Evolutionary conservation across 2,888 invertebrate species (phyloP), one percentile per base, ranked within the genome.

Genomic region (Chelonus formosanus): DNA sequence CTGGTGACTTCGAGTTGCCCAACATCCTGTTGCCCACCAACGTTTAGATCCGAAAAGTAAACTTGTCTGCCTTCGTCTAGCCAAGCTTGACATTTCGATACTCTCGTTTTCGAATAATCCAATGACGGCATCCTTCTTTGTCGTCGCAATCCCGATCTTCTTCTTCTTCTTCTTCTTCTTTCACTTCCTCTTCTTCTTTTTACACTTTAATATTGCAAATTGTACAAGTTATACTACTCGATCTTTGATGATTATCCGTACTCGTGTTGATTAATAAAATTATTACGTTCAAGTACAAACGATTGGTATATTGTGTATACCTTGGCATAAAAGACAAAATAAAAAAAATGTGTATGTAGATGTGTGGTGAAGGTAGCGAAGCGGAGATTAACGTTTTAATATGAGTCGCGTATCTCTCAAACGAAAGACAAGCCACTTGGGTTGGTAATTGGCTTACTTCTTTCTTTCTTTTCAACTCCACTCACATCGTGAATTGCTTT

Each of bases 21-120:
- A 84, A 57, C 84, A 84, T 6, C 82, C 82, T 40, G 83, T 82
- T 44, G 78, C 78, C 83, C 84, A 84, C 84, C 84, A 84, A 70
- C 84, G 73, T 66, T 80, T 75, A 48, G 84, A 83, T 44, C 84
- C 84, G 58, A 83, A 76, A 34, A 82, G 70, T 34, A 74, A 70
- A 67, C 71, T 67, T 40, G 78, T 76, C 55, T 83, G 82, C 48
- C 76, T 74, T 56, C 84, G 76, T 66, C 81, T 75, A 8, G 84
- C 84, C 63, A 83, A 67, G 67, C 82, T 83, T 70, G 83, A 82
- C 76, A 82, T 80, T 45, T 65, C 73, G 65, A 72, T 71, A 8
- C 71, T 68, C 58, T 68, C 70, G 68, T 72, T 75, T 64, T 68
- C 70, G 59, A 65, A 32, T 48, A 65, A 70, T 67, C 70, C 70